These are phyloP conservation scores for Planococcus citri DNA, from an alignment of 1,140 invertebrate species.

Conservation along the genomic window DNA sequence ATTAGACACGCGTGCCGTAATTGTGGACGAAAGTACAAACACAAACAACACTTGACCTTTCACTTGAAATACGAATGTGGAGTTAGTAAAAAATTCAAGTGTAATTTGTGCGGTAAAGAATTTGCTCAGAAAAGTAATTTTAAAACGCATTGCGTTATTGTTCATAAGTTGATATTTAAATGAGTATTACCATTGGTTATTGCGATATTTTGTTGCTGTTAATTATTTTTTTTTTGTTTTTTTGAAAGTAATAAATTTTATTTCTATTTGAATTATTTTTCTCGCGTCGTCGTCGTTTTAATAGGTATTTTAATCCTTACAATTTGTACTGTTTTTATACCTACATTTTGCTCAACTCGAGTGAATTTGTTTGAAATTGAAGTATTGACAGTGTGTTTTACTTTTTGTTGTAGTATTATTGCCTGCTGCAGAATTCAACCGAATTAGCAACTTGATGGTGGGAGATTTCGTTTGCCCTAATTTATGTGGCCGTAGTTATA, in stretches of 20 bases:
- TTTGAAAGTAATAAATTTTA: too few relatives aligned
- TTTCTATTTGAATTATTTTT: neutral
- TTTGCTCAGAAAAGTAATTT: conserved; percentile 21
- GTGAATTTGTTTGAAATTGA: too few relatives aligned
- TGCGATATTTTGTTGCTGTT: neutral
- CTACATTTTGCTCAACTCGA: too few relatives aligned
- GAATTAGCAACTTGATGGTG: neutral
- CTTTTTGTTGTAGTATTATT: neutral
- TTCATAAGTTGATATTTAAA: conserved; percentile 15
- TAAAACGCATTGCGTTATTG: conserved; percentile 6
- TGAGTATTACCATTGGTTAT: neutral
- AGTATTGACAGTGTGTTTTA: too few relatives aligned
- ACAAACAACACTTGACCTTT: conserved; percentile 36
- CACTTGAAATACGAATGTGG: conserved; percentile 42
- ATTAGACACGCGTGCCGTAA: conserved; percentile 31
- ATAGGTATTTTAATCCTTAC: too few relatives aligned
- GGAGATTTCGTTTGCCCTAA: neutral
- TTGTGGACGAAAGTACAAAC: conserved; percentile 38
- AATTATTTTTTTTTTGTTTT: conserved; percentile 1
- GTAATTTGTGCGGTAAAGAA: conserved; percentile 37
- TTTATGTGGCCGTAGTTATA: conserved; percentile 8
- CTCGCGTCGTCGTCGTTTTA: too few relatives aligned
- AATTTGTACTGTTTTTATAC: too few relatives aligned
- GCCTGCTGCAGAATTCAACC: neutral
- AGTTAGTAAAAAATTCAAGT: conserved; percentile 42